A percentile compares a stretch with the other conserved stretches of the same genome.
These are phyloP conservation scores for Xyliphius kryptos DNA, from an alignment of 2,113 vertebrate genomes.

Conservation along the genomic window DNA sequence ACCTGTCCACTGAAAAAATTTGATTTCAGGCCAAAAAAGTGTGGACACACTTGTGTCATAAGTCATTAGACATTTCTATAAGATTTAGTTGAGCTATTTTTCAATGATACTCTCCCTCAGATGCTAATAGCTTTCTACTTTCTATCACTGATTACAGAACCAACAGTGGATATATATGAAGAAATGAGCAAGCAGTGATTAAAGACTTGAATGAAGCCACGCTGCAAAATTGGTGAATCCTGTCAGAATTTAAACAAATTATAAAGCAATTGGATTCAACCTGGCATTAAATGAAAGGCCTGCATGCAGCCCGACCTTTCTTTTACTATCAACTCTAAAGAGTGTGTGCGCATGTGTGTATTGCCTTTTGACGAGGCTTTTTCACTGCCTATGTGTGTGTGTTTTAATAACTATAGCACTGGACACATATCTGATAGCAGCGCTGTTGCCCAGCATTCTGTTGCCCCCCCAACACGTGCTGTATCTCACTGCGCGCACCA, in stretches of 20 bases:
- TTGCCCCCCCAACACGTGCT: no score
- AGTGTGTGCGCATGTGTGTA: neutral
- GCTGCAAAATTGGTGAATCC: neutral
- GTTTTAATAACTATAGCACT: constrained; percentile 34
- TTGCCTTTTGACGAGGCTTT: constrained; percentile 1
- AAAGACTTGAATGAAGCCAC: no score
- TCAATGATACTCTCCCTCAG: neutral
- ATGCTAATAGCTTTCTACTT: neutral
- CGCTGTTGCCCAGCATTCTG: constrained; percentile 38
- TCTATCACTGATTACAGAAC: constrained; percentile 8
- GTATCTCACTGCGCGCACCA: no score
- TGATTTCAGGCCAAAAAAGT: no score
- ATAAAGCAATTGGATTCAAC: neutral
- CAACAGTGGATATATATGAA: neutral
- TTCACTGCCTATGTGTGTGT: neutral
- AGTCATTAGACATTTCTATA: no score
- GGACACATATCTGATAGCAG: constrained; percentile 39
- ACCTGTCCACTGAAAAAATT: no score
- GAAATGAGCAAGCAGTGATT: no score
- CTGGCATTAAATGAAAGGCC: neutral
- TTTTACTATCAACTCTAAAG: neutral
- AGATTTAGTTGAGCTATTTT: constrained; percentile 1
- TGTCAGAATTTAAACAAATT: neutral
- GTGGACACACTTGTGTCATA: no score
- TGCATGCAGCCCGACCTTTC: neutral